These are phyloP conservation scores for Minunthozetes semirufus DNA, from an alignment of 2,888 invertebrate species.

Conservation along the genomic window DNA sequence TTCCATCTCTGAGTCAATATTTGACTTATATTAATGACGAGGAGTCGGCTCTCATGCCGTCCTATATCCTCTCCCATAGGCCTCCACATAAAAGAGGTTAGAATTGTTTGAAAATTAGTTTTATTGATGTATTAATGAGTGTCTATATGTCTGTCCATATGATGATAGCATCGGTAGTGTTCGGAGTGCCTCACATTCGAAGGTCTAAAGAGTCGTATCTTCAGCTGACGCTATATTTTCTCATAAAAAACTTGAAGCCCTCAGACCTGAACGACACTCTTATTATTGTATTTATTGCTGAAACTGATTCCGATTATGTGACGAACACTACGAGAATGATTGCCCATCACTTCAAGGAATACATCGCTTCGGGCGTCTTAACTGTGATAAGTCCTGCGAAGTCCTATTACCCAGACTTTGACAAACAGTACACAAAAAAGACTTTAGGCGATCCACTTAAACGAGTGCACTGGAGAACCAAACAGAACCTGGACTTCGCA, in stretches of 20 bases:
- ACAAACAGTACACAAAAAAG: conserved; percentile 52
- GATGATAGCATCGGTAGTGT: conserved; percentile 68
- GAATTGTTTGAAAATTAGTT: background rate
- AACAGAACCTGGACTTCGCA: conserved; percentile 87
- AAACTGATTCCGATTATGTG: conserved; percentile 47
- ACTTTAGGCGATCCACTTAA: conserved; percentile 65
- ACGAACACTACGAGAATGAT: conserved; percentile 10
- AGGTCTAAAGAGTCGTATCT: conserved; percentile 80
- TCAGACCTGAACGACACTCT: conserved; percentile 67
- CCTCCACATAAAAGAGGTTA: background rate
- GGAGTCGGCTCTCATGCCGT: background rate
- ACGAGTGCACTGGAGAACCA: conserved; percentile 72
- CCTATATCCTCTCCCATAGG: background rate
- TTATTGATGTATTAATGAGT: background rate
- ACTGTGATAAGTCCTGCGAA: conserved; percentile 79
- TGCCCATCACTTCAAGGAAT: conserved; percentile 56
- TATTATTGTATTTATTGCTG: conserved; percentile 78
- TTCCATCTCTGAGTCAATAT: background rate
- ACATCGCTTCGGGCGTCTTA: conserved; percentile 71
- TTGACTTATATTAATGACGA: conserved; percentile 25
- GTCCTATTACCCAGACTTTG: conserved; percentile 79
- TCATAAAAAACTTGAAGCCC: conserved; percentile 68
- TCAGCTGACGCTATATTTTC: conserved; percentile 71
- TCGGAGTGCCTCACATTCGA: conserved; percentile 83
- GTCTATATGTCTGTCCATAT: too few relatives aligned